Evolutionary conservation across 2,888 invertebrate species (phyloP).

Genomic region (Endomychus coccineus): DNA sequence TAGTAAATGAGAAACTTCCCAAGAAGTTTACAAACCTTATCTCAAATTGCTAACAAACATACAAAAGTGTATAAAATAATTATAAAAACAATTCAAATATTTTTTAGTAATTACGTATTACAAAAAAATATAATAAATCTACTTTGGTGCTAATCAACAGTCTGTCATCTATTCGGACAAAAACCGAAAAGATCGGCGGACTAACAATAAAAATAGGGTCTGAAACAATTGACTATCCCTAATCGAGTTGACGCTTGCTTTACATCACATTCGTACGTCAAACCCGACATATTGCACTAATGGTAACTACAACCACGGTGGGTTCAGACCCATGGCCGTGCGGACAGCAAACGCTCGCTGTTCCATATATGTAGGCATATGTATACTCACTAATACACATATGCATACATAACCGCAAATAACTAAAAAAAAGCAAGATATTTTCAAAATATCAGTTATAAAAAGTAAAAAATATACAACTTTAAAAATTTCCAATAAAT

Average conservation of each 20-base stretch:
- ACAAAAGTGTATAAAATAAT: conserved; percentile 45
- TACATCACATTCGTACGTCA: too few species aligned
- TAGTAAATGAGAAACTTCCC: conserved; percentile 43
- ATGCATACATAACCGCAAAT: conserved; percentile 34
- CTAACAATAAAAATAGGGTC: conserved; percentile 40
- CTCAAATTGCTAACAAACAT: conserved; percentile 44
- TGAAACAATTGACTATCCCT: conserved; percentile 44
- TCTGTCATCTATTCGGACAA: conserved; percentile 35
- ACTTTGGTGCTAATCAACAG: conserved; percentile 43
- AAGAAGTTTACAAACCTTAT: conserved; percentile 32
- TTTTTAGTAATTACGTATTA: conserved; percentile 37
- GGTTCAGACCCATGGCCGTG: conserved; percentile 12
- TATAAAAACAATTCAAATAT: conserved; percentile 44
- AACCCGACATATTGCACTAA: conserved; percentile 45
- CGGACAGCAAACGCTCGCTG: too few species aligned
- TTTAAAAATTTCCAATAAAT: conserved; percentile 42
- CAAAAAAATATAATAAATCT: conserved; percentile 40
- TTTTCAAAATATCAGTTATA: conserved; percentile 41
- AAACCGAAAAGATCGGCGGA: conserved; percentile 38
- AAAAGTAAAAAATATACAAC: conserved; percentile 45
- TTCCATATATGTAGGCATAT: too few species aligned
- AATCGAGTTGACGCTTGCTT: too few species aligned
- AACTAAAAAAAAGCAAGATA: conserved; percentile 34
- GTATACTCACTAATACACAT: conserved; percentile 34
- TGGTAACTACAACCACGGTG: conserved; percentile 37